Conservation (phyloP, 2,113 vertebrate species). For the Salvelinus fontinalis region DNA sequence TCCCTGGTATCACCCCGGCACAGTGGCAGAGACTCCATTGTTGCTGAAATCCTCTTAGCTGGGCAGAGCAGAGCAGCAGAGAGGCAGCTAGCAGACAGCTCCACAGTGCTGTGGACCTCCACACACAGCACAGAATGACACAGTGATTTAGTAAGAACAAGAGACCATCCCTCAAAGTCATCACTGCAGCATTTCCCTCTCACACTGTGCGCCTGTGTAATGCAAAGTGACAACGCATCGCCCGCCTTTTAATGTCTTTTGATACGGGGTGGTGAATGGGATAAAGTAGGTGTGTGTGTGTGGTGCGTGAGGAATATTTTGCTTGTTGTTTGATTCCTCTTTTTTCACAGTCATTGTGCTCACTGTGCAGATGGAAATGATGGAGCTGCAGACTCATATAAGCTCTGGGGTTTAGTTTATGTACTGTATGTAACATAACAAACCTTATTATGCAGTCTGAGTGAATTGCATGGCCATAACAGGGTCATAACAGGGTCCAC, state of each 20-base stretch:
- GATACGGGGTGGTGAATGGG: constrained; percentile 43
- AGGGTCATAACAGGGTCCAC: neutral
- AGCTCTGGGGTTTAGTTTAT: constrained; percentile 11
- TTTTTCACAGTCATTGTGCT: constrained; percentile 23
- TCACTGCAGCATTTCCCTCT: constrained; percentile 41
- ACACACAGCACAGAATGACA: constrained; percentile 39
- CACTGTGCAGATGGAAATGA: constrained; percentile 22
- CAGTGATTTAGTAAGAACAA: constrained; percentile 56
- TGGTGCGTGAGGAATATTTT: neutral
- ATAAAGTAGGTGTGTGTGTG: constrained; percentile 18
- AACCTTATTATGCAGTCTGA: neutral
- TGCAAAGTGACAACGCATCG: constrained; percentile 65
- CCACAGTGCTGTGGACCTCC: constrained; percentile 5
- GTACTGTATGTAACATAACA: constrained; percentile 1
- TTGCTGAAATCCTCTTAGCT: constrained; percentile 55
- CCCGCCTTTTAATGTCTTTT: constrained; percentile 62
- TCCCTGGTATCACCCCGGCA: constrained; percentile 24
- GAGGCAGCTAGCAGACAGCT: too few species aligned
- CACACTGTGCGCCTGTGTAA: constrained; percentile 61
- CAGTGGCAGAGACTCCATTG: constrained; percentile 39
- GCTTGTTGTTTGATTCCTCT: constrained; percentile 23
- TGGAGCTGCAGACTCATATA: constrained; percentile 30
- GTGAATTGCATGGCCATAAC: neutral
- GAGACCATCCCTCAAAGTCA: constrained; percentile 63
- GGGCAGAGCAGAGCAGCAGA: constrained; percentile 17